phyloP scores from a whole-genome alignment of 2,888 invertebrate species.

The Napeogenes inachia region DNA sequence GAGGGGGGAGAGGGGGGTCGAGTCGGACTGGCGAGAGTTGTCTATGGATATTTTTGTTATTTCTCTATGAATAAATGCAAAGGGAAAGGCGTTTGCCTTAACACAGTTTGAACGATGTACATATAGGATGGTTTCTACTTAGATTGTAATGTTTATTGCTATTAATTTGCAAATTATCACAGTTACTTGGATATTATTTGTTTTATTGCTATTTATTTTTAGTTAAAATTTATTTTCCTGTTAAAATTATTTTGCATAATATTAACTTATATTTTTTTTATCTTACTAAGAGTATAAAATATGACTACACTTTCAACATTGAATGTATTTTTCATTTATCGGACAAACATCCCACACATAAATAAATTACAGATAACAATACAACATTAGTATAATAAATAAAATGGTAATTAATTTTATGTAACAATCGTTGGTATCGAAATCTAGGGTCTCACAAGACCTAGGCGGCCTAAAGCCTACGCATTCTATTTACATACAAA shows the following conservation, averaged over 20 bases:
- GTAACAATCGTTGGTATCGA: conserved; percentile 35
- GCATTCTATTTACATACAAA: conserved; percentile 75
- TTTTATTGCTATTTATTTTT: conserved; percentile 4
- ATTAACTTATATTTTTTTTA: too few species aligned
- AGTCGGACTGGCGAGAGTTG: conserved; percentile 45
- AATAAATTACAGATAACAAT: background rate
- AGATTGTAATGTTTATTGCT: conserved; percentile 45
- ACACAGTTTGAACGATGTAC: conserved; percentile 67
- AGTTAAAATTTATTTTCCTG: background rate
- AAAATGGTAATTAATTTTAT: conserved; percentile 30
- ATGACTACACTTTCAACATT: background rate
- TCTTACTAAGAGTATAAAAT: too few species aligned
- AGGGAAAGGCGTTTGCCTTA: conserved; percentile 77
- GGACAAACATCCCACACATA: background rate
- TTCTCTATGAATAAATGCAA: conserved; percentile 76
- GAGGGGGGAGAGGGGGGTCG: conserved; percentile 39
- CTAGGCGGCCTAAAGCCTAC: conserved; percentile 57
- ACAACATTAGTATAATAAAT: conserved; percentile 14
- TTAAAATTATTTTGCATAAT: background rate
- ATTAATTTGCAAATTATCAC: conserved; percentile 32
- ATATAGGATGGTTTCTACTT: conserved; percentile 50
- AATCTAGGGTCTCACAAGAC: conserved; percentile 54
- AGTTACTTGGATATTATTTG: conserved; percentile 4
- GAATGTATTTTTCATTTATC: background rate
- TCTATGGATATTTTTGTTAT: conserved; percentile 76